phyloP scores from a whole-genome alignment of 2,797 vertebrate species.

The Lates japonicus region DNA sequence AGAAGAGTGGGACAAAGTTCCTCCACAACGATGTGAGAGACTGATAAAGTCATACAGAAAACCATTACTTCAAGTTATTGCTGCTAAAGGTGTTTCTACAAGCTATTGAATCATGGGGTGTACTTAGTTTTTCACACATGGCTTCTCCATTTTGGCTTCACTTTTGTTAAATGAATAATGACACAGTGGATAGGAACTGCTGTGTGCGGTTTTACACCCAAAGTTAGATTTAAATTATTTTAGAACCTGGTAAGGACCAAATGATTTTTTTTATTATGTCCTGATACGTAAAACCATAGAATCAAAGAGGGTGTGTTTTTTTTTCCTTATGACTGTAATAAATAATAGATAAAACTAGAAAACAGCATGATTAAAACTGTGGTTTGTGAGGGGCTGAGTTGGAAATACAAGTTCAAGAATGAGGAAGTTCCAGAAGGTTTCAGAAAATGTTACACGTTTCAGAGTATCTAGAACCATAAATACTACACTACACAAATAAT shows the following conservation, averaged over 20 bases:
- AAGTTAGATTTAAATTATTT: too few relatives aligned
- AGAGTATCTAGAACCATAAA: background rate
- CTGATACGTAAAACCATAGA: too few relatives aligned
- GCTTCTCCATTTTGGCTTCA: too few relatives aligned
- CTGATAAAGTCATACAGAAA: background rate
- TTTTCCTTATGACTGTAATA: too few relatives aligned
- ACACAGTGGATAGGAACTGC: too few relatives aligned
- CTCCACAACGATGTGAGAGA: background rate
- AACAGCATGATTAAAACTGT: background rate
- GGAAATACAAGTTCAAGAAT: background rate
- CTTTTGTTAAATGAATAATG: too few relatives aligned
- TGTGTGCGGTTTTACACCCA: too few relatives aligned
- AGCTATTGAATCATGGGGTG: background rate
- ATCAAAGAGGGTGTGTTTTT: background rate
- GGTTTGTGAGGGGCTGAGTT: background rate
- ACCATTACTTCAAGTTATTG: constrained; percentile 15
- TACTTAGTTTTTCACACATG: too few relatives aligned
- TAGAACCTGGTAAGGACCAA: too few relatives aligned
- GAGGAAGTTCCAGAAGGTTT: background rate
- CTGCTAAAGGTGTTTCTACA: constrained; percentile 5
- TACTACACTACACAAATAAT: background rate
- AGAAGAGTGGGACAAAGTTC: background rate
- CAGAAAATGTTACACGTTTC: background rate
- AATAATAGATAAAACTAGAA: background rate
- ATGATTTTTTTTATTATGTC: too few relatives aligned